A percentile compares a stretch with the other conserved stretches of the same genome.
These are phyloP conservation scores for Cygnus buccinator DNA, from an alignment of 2,113 vertebrate species.

Conservation along the genomic window DNA sequence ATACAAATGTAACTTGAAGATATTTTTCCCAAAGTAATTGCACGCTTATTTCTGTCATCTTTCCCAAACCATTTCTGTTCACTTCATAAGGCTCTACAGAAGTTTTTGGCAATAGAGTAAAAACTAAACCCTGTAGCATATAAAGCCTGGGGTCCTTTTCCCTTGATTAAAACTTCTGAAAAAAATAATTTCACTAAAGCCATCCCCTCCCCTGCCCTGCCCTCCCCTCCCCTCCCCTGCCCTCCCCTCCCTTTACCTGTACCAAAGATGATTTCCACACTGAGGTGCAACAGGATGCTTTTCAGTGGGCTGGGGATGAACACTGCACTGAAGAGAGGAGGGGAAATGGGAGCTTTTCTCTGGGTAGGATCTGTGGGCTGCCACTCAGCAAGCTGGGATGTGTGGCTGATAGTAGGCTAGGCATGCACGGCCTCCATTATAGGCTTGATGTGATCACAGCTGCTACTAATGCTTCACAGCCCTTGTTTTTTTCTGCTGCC, in stretches of 20 bases:
- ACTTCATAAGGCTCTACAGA: neutral
- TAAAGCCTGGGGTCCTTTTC: neutral
- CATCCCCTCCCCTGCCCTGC: too few species aligned
- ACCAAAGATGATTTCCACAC: neutral
- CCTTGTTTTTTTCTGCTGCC: neutral
- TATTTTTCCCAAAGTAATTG: slow-evolving; percentile 21
- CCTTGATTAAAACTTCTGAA: neutral
- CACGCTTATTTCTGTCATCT: neutral
- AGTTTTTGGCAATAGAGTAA: neutral
- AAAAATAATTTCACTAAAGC: neutral
- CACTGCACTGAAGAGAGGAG: rapidly evolving
- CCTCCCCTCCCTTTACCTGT: too few species aligned
- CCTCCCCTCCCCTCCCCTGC: too few species aligned
- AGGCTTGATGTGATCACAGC: neutral
- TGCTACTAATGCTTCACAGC: neutral
- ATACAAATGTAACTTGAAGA: neutral
- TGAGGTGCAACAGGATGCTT: neutral
- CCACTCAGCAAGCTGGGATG: neutral
- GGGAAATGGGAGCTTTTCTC: neutral
- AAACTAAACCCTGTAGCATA: neutral
- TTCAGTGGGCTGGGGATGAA: neutral
- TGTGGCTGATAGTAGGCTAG: neutral
- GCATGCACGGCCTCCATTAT: neutral
- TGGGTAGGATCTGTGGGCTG: neutral
- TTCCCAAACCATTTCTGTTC: neutral